phyloP scores from a whole-genome alignment of 2,888 invertebrate genomes.

The Oscheius myriophilus region DNA sequence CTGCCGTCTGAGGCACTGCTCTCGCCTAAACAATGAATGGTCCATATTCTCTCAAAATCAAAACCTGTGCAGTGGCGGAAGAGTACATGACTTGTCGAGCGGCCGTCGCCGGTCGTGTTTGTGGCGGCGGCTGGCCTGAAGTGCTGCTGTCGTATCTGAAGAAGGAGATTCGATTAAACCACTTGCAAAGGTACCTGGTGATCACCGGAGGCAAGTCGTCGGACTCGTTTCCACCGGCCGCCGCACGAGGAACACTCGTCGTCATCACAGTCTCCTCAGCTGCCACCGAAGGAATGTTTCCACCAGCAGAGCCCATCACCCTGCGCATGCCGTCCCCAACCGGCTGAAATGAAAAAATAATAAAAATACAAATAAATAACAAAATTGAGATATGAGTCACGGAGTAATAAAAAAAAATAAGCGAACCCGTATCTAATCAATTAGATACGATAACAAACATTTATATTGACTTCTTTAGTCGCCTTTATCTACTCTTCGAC shows the following conservation, averaged over 20 bases:
- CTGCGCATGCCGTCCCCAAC: conserved; percentile 37
- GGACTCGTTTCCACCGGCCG: neutral
- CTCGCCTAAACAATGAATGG: neutral
- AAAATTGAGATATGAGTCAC: neutral
- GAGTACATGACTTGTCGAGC: conserved; percentile 12
- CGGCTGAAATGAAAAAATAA: conserved; percentile 34
- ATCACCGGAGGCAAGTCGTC: conserved; percentile 12
- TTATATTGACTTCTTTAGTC: too few species aligned
- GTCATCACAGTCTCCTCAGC: conserved; percentile 38
- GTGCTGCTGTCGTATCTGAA: conserved; percentile 13
- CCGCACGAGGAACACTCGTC: conserved; percentile 1
- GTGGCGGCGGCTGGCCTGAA: conserved; percentile 1
- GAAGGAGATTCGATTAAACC: neutral
- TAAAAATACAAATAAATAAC: neutral
- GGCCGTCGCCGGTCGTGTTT: neutral
- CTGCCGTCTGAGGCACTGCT: neutral
- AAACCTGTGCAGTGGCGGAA: neutral
- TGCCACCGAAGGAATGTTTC: conserved; percentile 1
- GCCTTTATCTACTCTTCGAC: too few species aligned
- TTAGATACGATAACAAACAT: too few species aligned
- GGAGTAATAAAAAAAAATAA: too few species aligned
- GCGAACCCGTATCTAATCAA: too few species aligned
- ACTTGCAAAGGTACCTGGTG: neutral
- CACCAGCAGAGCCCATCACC: neutral
- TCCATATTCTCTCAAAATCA: neutral